Percentiles rank a stretch among this genome's conserved stretches.
phyloP scores from a whole-genome alignment of 2,797 vertebrate genomes.

The Brotogeris chrysoptera region DNA sequence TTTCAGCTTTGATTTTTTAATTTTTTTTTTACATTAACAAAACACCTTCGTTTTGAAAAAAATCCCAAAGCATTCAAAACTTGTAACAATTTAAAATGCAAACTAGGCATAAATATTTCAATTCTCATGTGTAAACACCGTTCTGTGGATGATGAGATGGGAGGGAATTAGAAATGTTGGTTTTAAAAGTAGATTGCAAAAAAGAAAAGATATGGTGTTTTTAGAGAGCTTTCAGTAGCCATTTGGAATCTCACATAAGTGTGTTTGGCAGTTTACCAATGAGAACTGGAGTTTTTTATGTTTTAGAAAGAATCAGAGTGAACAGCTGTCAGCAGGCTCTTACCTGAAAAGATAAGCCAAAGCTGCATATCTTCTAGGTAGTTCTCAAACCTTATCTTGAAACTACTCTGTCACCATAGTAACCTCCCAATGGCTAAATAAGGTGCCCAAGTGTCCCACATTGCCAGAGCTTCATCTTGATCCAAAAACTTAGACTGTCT shows the following conservation, averaged over 20 bases:
- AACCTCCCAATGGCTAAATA: neutral
- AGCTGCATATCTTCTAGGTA: neutral
- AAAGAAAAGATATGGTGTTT: neutral
- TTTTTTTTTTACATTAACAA: neutral
- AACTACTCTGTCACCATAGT: neutral
- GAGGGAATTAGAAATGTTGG: neutral
- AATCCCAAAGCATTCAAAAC: neutral
- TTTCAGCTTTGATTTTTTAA: neutral
- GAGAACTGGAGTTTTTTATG: accelerated
- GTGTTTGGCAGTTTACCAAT: neutral
- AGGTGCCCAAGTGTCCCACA: neutral
- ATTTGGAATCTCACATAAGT: neutral
- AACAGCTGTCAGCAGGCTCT: neutral
- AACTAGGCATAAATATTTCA: neutral
- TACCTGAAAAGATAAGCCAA: neutral
- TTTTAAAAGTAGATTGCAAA: neutral
- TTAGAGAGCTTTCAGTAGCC: neutral
- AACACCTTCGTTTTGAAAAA: neutral
- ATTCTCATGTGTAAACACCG: neutral
- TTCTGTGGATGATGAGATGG: neutral
- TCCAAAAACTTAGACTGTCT: neutral
- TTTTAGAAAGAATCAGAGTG: neutral
- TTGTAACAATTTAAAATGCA: neutral
- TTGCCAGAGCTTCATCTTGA: neutral
- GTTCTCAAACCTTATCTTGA: neutral